phyloP scores from a whole-genome alignment of 1,140 invertebrate genomes.

The Euura saliciscinereae region DNA sequence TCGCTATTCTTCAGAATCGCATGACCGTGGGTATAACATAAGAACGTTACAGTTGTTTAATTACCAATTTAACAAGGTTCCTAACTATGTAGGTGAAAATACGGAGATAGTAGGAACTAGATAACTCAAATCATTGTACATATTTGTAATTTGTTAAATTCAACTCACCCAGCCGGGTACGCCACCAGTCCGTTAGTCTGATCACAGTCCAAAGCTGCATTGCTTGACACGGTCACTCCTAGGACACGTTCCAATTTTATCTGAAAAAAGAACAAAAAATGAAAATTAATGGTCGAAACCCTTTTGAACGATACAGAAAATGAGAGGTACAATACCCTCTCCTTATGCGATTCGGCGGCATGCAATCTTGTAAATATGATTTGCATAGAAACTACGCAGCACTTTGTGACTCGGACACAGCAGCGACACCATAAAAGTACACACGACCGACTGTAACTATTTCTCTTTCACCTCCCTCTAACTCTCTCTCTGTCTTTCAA shows the following conservation, averaged over 20 bases:
- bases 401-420: neutral
- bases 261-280: slow-evolving; percentile 66
- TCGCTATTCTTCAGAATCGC: no score
- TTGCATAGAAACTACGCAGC: slow-evolving; percentile 3
- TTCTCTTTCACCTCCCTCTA: neutral
- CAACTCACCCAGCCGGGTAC: slow-evolving; percentile 93
- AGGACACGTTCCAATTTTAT: slow-evolving; percentile 93
- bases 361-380: neutral
- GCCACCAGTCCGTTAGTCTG: slow-evolving; percentile 84
- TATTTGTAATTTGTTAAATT: no score
- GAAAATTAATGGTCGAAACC: neutral
- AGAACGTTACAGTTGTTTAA: no score
- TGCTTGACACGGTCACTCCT: slow-evolving; percentile 89
- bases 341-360: slow-evolving; percentile 4
- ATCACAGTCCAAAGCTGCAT: slow-evolving; percentile 90
- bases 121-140: no score
- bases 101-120: no score
- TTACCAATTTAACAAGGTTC: no score
- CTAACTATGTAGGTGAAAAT: no score
- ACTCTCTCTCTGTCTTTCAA: neutral
- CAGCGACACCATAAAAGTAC: neutral
- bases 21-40: no score
- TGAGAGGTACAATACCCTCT: neutral
- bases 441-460: neutral
- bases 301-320: neutral